Conservation (phyloP, 2,797 vertebrate genomes). For the Coreius guichenoti region DNA sequence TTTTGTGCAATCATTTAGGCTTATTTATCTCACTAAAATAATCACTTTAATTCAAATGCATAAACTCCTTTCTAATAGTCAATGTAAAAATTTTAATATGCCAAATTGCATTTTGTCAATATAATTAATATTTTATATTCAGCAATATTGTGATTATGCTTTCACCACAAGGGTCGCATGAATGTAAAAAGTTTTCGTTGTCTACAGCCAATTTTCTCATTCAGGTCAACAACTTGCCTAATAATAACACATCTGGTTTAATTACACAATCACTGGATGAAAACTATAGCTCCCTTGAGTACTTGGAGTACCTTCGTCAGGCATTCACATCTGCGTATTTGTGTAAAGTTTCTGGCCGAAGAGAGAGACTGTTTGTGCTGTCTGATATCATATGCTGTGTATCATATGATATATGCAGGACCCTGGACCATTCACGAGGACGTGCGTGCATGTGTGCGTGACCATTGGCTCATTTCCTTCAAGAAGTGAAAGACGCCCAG, state of each 20-base stretch:
- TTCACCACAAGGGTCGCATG: background rate
- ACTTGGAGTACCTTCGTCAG: background rate
- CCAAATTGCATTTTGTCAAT: background rate
- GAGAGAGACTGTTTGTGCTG: background rate
- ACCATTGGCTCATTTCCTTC: conserved; percentile 40
- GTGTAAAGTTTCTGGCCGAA: background rate
- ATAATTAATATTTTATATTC: background rate
- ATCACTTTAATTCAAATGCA: background rate
- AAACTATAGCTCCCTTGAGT: background rate
- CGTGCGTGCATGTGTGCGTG: conserved; percentile 15
- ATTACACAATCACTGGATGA: background rate
- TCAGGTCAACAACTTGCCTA: background rate
- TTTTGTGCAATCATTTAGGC: background rate
- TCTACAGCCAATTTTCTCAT: background rate
- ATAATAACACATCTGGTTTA: background rate
- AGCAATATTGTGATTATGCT: background rate
- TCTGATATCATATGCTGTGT: background rate
- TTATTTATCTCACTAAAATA: background rate
- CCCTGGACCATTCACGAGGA: background rate
- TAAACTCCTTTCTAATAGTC: background rate
- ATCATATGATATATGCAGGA: background rate
- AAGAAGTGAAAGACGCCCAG: conserved; percentile 55
- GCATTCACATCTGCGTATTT: background rate
- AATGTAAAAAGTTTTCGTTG: background rate
- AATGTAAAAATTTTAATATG: background rate